Base-by-base conservation (phyloP, 1,140 invertebrate genomes). In the Saccostrea cuccullata region DNA sequence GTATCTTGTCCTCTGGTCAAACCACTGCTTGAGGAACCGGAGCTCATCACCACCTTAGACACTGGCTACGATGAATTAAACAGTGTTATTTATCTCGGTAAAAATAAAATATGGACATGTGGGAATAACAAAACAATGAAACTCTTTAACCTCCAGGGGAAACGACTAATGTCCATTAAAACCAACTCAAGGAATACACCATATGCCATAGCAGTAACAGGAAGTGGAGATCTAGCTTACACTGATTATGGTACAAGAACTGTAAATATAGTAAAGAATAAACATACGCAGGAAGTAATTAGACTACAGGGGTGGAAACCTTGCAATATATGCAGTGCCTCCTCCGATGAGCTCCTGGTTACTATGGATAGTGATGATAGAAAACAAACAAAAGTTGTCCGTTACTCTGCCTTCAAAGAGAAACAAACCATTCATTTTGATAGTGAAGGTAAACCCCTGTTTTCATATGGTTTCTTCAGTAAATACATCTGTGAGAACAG, bases 401-500 rank as follows among this genome's bases (percentile, higher is more conserved):
- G 60, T 67, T 67, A 23, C n/a, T 20, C 15, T 67, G 60, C 2
- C 60, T 67, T 17, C 60, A n/a, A 0, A 67, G 23, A n/a, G 17
- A n/a, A 17, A 67, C 60, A 67, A 67, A 67, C 20, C 23, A 67
- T 67, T 67, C 60, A 67, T 9, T 67, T 67, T 20, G 23, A 67
- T 67, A 23, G 23, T 67, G 23, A 23, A 20, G 60, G 60, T 6
- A 67, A 67, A 67, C 60, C 60, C 8, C 17, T 67, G 23, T 67
- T 8, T 67, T 67, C 60, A 20, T n/a, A 20, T 67, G 60, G 23
- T n/a, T 20, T 9, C 20, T n/a, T 20, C 60, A 67, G 20, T 9
- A 67, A 67, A 67, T 67, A 67, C 60, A 67, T 67, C 60, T 20
- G 60, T 67, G 60, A 67, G 60, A 67, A 67, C 60, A 67, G 17